A percentile compares a stretch with the other conserved stretches of the same genome.
Evolutionary conservation across 2,888 invertebrate species (phyloP).

Genomic region (Limnephilus lunatus): DNA sequence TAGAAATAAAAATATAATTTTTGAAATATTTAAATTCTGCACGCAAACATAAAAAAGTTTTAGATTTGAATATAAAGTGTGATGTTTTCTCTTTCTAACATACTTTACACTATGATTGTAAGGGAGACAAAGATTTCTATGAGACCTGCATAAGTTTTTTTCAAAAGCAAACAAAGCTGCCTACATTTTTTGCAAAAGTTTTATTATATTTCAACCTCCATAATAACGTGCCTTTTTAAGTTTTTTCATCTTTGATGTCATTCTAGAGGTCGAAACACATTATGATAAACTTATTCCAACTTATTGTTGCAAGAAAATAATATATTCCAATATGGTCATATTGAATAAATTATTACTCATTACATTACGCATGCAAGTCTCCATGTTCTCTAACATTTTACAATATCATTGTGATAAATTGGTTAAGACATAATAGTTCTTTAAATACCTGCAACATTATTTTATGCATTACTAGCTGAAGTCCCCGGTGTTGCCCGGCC

Average conservation of each 20-base stretch:
- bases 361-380: background rate
- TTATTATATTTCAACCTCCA: background rate
- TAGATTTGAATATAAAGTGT: no score
- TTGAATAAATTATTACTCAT: background rate
- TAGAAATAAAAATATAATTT: no score
- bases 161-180: no score
- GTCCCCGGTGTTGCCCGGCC: no score
- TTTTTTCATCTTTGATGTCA: background rate
- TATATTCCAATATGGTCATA: background rate
- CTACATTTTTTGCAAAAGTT: no score
- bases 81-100: no score
- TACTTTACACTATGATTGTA: no score
- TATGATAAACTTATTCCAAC: background rate
- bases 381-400: background rate
- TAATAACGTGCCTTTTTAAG: background rate
- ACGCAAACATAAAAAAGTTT: no score
- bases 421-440: background rate
- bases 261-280: background rate
- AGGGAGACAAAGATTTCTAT: no score
- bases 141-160: no score
- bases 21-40: no score
- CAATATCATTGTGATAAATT: background rate
- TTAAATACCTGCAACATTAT: background rate
- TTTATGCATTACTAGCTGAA: no score
- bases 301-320: background rate